Percentiles rank a stretch among this genome's conserved stretches.
phyloP scores from a whole-genome alignment of 1,140 invertebrate species.

The Drusus annulatus region DNA sequence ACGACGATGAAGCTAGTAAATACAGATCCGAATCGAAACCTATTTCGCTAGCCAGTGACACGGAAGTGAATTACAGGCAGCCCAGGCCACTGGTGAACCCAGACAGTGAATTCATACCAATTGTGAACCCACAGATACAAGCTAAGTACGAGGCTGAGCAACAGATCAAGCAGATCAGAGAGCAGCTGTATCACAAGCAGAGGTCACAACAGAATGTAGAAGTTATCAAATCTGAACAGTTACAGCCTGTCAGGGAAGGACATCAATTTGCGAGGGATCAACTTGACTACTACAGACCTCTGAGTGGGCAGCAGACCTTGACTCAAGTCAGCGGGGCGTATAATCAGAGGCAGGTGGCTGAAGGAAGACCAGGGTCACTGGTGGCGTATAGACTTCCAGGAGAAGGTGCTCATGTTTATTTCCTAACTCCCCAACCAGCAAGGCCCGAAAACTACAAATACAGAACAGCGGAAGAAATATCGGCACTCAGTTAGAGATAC shows the following conservation, averaged over 20 bases:
- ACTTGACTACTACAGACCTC: constrained; percentile 40
- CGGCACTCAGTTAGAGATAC: constrained; percentile 59
- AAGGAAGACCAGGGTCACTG: constrained; percentile 72
- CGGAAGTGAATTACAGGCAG: constrained; percentile 75
- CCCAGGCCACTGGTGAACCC: constrained; percentile 76
- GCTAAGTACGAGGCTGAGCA: constrained; percentile 55
- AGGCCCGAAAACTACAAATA: constrained; percentile 65
- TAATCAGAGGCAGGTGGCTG: constrained; percentile 62
- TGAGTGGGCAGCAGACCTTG: constrained; percentile 10
- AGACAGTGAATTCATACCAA: constrained; percentile 77
- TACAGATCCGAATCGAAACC: constrained; percentile 62
- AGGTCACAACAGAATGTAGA: constrained; percentile 52
- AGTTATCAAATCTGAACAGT: constrained; percentile 53
- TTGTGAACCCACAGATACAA: constrained; percentile 62
- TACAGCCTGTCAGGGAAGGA: constrained; percentile 32
- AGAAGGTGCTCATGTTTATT: constrained; percentile 81
- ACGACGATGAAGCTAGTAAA: constrained; percentile 65
- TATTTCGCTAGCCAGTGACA: constrained; percentile 74
- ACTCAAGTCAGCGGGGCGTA: constrained; percentile 33
- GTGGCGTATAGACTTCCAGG: constrained; percentile 81
- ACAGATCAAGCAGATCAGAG: constrained; percentile 48
- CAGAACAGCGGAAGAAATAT: constrained; percentile 68
- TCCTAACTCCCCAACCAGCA: constrained; percentile 79
- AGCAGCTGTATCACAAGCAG: constrained; percentile 45
- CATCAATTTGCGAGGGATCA: constrained; percentile 48